Evolutionary conservation across 2,113 vertebrate genomes (phyloP), one percentile per base, ranked within the genome.

Genomic region (Gorilla gorilla): DNA sequence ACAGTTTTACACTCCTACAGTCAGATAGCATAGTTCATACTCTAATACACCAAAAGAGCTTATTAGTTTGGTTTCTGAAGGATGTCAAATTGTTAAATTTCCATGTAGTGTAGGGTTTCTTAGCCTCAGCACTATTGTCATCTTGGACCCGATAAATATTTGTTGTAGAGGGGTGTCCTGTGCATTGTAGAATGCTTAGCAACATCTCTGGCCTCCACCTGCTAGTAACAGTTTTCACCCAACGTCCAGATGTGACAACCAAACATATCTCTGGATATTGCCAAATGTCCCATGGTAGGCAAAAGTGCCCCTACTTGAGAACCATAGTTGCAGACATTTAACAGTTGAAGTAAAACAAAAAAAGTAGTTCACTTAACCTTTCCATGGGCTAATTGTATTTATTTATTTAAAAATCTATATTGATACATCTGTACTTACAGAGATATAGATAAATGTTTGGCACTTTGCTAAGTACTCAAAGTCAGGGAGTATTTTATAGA

Each of bases 171-270:
- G 35, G 2, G 23, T 32, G 27, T 48, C 4, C 8, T 82, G 20
- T 38, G 6, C 18, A n/a, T 38, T 59, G 38, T 8, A 16, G 25
- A 43, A 5, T 8, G 2, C 52, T 59, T 25, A 30, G 30, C n/a
- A 66, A 57, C 30, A 27, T 83, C 64, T 27, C 43, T 40, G n/a
- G 43, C 9, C 48, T 83, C 55, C 5, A 5, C 18, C 6, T 13
- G 10, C 4, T 1, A 48, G 7, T 1, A 50, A 27, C 32, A 25
- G 0, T 59, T 78, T 7, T 50, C 10, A 6, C 30, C 5, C 1
- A 7, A 3, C 32, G 55, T 94, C 61, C 27, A 35, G 8, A 23
- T 93, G 45, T 79, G 85, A 55, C 23, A 66, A 12, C 13, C 55
- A 30, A 6, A 20, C 25, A 0, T 55, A 9, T 79, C 25, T 73